Evolutionary conservation across 1,140 invertebrate species (phyloP).

Genomic region (Leptoteleia sp.): DNA sequence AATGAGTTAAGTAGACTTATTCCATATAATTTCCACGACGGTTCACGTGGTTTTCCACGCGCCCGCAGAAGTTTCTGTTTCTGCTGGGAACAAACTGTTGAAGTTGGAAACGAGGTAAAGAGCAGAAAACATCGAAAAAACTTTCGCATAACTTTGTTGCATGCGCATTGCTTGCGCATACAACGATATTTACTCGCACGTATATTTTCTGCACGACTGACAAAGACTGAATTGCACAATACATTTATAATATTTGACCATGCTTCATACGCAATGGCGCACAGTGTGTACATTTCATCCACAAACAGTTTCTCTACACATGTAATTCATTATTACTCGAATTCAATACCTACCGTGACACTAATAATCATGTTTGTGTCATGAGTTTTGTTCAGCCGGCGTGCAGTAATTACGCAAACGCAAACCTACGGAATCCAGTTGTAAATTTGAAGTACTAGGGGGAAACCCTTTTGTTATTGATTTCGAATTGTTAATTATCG

Average conservation of each 20-base stretch:
- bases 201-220: constrained; percentile 52
- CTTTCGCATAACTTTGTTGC: constrained; percentile 58
- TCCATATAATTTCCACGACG: constrained; percentile 50
- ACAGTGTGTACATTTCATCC: constrained; percentile 41
- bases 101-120: constrained; percentile 56
- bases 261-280: constrained; percentile 39
- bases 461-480: constrained; percentile 4
- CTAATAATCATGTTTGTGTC: constrained; percentile 50
- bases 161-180: constrained; percentile 40
- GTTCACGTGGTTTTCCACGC: constrained; percentile 55
- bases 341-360: constrained; percentile 36
- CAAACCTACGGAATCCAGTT: constrained; percentile 12
- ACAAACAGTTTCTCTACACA: constrained; percentile 49
- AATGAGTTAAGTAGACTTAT: constrained; percentile 63
- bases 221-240: constrained; percentile 50
- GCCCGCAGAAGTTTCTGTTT: constrained; percentile 49
- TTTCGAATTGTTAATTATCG: constrained; percentile 32
- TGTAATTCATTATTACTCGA: constrained; percentile 55
- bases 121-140: constrained; percentile 62
- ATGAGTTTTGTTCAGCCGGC: constrained; percentile 28
- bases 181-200: constrained; percentile 40
- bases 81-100: constrained; percentile 57
- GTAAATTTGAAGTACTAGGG: constrained; percentile 13
- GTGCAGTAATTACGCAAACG: constrained; percentile 41
- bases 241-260: constrained; percentile 49